A percentile compares a stretch with the other conserved stretches of the same genome.
phyloP scores from a whole-genome alignment of 2,797 vertebrate genomes.

The Crenuchus spilurus region DNA sequence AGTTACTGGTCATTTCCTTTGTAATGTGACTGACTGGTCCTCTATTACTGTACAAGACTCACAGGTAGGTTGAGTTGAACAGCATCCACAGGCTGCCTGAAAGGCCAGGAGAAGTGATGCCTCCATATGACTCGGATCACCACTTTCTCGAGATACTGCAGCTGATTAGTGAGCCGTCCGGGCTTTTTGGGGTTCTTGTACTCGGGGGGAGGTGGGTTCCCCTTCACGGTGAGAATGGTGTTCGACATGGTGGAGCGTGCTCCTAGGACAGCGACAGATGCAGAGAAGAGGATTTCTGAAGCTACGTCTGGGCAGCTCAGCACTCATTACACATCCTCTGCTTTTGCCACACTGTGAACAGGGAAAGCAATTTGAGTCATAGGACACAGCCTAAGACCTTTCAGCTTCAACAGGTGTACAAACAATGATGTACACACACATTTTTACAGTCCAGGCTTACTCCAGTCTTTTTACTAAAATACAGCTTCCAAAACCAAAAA shows the following conservation, averaged over 20 bases:
- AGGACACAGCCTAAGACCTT: background rate
- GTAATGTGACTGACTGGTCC: no score
- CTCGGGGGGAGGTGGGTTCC: slow-evolving; percentile 89
- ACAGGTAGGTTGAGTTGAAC: slow-evolving; percentile 87
- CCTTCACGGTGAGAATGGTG: slow-evolving; percentile 66
- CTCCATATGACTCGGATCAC: slow-evolving; percentile 87
- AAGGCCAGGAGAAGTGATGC: slow-evolving; percentile 93
- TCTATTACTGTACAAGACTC: slow-evolving; percentile 64
- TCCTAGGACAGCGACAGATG: slow-evolving; percentile 29
- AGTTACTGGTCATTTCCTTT: background rate
- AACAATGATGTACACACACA: no score
- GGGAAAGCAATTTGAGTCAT: slow-evolving; percentile 43
- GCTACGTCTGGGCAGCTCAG: slow-evolving; percentile 44
- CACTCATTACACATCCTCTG: slow-evolving; percentile 60
- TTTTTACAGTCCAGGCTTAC: no score
- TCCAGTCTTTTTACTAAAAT: no score
- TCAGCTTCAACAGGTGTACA: no score
- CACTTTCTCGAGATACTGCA: slow-evolving; percentile 88
- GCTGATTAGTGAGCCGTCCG: slow-evolving; percentile 87
- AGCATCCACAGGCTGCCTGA: slow-evolving; percentile 91
- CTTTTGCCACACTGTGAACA: slow-evolving; percentile 59
- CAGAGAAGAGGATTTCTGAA: slow-evolving; percentile 26
- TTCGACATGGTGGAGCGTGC: slow-evolving; percentile 75
- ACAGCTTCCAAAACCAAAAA: no score
- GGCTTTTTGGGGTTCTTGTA: slow-evolving; percentile 78